These are phyloP conservation scores for Omphaloscelis lunosa DNA, from an alignment of 2,888 invertebrate genomes.

Conservation along the genomic window DNA sequence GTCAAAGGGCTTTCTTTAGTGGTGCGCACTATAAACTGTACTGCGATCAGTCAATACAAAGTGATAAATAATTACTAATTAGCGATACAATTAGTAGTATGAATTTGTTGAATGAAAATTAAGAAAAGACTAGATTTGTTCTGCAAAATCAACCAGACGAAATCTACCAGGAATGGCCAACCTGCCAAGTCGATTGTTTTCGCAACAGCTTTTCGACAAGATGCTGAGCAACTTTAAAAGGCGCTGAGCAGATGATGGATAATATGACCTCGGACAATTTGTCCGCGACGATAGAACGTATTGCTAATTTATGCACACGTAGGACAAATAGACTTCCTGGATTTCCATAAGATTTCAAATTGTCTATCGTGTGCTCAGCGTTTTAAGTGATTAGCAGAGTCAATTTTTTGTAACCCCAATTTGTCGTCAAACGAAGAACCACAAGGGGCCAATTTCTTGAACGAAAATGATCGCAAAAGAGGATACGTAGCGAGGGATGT, in stretches of 20 bases:
- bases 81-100: slow-evolving; percentile 18
- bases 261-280: too few species aligned
- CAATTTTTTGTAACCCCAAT: background rate
- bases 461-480: too few species aligned
- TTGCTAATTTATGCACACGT: too few species aligned
- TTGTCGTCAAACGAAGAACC: too few species aligned
- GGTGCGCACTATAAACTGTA: too few species aligned
- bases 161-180: background rate
- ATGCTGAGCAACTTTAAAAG: background rate
- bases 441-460: background rate
- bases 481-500: too few species aligned
- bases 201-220: background rate
- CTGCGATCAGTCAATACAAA: slow-evolving; percentile 36
- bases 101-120: slow-evolving; percentile 22
- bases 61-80: slow-evolving; percentile 27
- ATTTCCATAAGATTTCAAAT: too few species aligned
- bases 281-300: too few species aligned
- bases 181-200: slow-evolving; percentile 21
- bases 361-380: too few species aligned
- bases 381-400: background rate
- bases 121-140: slow-evolving; percentile 1
- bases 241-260: too few species aligned
- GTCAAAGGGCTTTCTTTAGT: too few species aligned
- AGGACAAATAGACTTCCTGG: too few species aligned
- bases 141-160: background rate